Conservation (phyloP, 2,113 vertebrate genomes). For the Dicerorhinus sumatrensis region DNA sequence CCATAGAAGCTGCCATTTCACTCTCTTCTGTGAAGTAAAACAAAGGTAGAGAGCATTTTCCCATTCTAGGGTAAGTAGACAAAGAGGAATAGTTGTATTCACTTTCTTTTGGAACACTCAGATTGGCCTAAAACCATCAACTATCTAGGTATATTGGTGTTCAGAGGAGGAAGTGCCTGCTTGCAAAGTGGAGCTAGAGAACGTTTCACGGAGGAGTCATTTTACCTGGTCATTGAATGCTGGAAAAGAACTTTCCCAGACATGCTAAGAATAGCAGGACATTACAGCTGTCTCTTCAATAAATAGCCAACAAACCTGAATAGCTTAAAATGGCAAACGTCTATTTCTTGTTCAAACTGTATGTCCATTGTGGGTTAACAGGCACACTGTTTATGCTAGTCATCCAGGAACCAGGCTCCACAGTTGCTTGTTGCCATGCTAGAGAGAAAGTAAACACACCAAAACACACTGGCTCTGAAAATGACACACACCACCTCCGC, state of each 20-base stretch:
- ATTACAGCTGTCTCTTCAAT: background rate
- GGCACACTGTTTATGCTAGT: rapidly evolving
- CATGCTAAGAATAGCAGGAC: background rate
- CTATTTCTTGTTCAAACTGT: background rate
- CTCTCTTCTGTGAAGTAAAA: background rate
- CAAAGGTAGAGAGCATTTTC: background rate
- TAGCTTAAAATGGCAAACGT: background rate
- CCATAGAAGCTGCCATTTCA: background rate
- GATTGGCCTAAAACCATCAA: background rate
- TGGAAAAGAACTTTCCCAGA: background rate
- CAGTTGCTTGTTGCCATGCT: background rate
- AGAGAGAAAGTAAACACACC: background rate
- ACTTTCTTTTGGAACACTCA: background rate
- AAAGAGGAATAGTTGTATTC: background rate
- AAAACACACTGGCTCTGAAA: background rate
- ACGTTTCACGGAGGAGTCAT: background rate
- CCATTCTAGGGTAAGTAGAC: background rate
- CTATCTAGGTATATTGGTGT: background rate
- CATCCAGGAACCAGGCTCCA: background rate
- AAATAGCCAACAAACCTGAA: background rate
- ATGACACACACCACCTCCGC: background rate
- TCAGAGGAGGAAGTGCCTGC: background rate
- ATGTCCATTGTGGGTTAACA: background rate
- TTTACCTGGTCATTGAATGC: background rate
- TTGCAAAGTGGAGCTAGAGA: background rate